These are phyloP conservation scores for Otus scops DNA, from an alignment of 2,797 vertebrate species.

Conservation along the genomic window DNA sequence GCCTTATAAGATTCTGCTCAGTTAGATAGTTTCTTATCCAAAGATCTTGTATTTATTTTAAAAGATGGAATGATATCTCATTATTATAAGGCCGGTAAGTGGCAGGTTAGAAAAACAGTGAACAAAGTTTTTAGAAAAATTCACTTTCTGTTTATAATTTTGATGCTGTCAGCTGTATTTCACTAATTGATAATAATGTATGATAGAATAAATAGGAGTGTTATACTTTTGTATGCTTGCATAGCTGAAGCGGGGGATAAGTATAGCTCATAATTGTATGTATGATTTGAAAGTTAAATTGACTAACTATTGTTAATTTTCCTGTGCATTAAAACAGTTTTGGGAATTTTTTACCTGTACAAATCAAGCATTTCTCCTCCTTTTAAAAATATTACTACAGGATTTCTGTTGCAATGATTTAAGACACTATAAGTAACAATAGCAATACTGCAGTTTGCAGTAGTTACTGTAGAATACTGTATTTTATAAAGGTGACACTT, in stretches of 20 bases:
- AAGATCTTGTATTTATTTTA: background rate
- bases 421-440: background rate
- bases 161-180: background rate
- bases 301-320: background rate
- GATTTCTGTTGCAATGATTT: background rate
- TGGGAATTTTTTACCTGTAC: background rate
- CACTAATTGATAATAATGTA: background rate
- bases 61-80: background rate
- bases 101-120: background rate
- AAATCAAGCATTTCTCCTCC: background rate
- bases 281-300: background rate
- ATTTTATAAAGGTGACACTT: background rate
- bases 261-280: background rate
- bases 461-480: background rate
- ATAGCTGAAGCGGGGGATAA: background rate
- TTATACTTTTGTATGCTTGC: background rate
- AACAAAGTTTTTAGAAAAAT: background rate
- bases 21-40: background rate
- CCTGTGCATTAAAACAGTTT: background rate
- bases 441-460: background rate
- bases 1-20: background rate
- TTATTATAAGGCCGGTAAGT: background rate
- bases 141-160: background rate
- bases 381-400: background rate
- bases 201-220: rapidly evolving